These are phyloP conservation scores for Oryzias dopingdopingensis DNA, from an alignment of 2,797 vertebrate genomes.

Conservation along the genomic window DNA sequence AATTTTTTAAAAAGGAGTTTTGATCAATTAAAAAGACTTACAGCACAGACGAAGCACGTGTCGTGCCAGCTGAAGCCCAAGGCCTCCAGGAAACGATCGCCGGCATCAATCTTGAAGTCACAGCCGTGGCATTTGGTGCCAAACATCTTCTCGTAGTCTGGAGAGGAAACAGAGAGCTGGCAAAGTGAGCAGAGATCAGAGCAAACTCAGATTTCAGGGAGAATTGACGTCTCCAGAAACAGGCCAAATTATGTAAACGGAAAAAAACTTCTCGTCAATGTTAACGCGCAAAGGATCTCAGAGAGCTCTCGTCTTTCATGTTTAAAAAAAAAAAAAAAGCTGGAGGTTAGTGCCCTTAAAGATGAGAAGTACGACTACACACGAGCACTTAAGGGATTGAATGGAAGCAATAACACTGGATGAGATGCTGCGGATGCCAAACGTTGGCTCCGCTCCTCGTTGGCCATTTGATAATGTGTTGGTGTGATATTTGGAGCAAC, in stretches of 20 bases:
- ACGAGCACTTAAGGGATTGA: slow-evolving; percentile 8
- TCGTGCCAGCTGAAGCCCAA: slow-evolving; percentile 99
- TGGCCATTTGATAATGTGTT: slow-evolving; percentile 17
- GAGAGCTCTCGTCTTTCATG: slow-evolving; percentile 35
- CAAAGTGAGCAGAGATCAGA: slow-evolving; percentile 3
- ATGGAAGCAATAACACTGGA: slow-evolving; percentile 16
- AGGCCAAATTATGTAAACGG: slow-evolving; percentile 22
- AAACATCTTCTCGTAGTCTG: slow-evolving; percentile 99
- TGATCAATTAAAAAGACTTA: slow-evolving; percentile 82
- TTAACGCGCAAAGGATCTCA: slow-evolving; percentile 14
- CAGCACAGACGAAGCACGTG: slow-evolving; percentile 97
- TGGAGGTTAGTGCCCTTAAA: slow-evolving; percentile 17
- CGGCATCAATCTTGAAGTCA: slow-evolving; percentile 99
- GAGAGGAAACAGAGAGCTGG: not conserved
- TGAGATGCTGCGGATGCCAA: slow-evolving; percentile 24
- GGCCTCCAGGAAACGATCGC: slow-evolving; percentile 97
- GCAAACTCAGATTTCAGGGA: slow-evolving; percentile 16
- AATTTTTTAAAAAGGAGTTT: slow-evolving; percentile 23
- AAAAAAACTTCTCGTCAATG: slow-evolving; percentile 21
- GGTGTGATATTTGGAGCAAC: slow-evolving; percentile 37
- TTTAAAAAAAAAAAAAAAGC: slow-evolving; percentile 15
- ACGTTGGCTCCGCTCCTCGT: slow-evolving; percentile 16
- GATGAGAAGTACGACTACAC: slow-evolving; percentile 15
- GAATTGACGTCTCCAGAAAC: slow-evolving; percentile 15
- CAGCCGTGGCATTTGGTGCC: slow-evolving; percentile 98